Percentiles rank a stretch among this genome's conserved stretches.
phyloP scores from a whole-genome alignment of 2,113 vertebrate genomes.

The Baryphthengus martii region DNA sequence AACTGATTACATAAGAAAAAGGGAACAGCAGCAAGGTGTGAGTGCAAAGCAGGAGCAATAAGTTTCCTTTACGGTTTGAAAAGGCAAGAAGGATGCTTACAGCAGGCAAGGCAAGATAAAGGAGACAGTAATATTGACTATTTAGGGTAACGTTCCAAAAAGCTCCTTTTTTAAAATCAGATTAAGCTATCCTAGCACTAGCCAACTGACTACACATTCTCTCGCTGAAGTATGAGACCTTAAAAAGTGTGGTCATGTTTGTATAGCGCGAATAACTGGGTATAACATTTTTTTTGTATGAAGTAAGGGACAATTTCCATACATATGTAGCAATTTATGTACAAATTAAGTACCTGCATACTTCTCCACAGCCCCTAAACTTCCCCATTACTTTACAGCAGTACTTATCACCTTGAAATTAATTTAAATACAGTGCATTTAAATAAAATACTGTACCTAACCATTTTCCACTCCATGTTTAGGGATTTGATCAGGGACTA shows the following conservation, averaged over 20 bases:
- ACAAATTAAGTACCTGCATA: not conserved
- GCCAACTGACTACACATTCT: not conserved
- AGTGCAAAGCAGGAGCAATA: not conserved
- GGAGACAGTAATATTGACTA: not conserved
- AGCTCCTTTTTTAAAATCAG: not conserved
- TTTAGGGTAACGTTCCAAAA: not conserved
- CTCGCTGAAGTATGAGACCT: not conserved
- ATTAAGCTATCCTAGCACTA: not conserved
- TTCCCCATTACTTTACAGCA: not conserved
- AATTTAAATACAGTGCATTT: not conserved
- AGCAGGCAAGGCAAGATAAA: not conserved
- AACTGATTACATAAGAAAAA: not conserved
- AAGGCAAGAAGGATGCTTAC: not conserved
- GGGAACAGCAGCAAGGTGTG: rapidly evolving
- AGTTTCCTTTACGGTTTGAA: not conserved
- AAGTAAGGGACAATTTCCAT: not conserved
- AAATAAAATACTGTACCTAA: not conserved
- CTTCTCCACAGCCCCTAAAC: not conserved
- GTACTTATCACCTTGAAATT: not conserved
- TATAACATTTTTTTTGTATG: not conserved
- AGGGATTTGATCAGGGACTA: not conserved
- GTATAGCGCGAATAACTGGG: rapidly evolving
- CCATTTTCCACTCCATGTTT: not conserved
- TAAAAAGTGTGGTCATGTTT: not conserved
- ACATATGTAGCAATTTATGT: not conserved